Evolutionary conservation across 2,888 invertebrate genomes (phyloP).

Genomic region (Sturmia bella): DNA sequence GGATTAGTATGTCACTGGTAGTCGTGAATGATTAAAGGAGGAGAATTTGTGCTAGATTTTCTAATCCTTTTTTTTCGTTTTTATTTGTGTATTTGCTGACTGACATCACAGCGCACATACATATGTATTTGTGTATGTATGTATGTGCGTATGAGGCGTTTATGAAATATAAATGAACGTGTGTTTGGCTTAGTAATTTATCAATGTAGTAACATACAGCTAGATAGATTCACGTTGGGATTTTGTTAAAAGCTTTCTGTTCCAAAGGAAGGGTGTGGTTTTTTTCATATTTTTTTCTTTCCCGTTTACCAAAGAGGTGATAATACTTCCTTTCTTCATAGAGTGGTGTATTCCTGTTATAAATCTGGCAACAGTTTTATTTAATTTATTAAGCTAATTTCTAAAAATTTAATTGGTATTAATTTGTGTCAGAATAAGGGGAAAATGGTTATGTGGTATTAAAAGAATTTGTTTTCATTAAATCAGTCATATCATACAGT

Average conservation of each 20-base stretch:
- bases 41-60: slow-evolving; percentile 36
- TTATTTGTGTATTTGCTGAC: slow-evolving; percentile 1
- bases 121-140: no score
- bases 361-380: not conserved
- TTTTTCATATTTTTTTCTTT: not conserved
- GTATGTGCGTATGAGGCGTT: not conserved
- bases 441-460: no score
- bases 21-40: slow-evolving; percentile 64
- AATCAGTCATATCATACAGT: no score
- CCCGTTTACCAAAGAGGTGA: not conserved
- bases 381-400: no score
- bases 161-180: not conserved
- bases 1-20: slow-evolving; percentile 65
- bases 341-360: not conserved
- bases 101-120: not conserved
- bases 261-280: slow-evolving; percentile 6
- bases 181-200: slow-evolving; percentile 22
- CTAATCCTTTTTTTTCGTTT: not conserved
- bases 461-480: no score
- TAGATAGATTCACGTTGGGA: not conserved
- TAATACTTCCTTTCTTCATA: not conserved
- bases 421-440: no score
- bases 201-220: slow-evolving; percentile 18
- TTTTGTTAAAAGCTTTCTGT: not conserved
- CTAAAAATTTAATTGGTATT: no score